These are phyloP conservation scores for Drosophila kokeensis DNA, from an alignment of 2,888 invertebrate species.

Conservation along the genomic window DNA sequence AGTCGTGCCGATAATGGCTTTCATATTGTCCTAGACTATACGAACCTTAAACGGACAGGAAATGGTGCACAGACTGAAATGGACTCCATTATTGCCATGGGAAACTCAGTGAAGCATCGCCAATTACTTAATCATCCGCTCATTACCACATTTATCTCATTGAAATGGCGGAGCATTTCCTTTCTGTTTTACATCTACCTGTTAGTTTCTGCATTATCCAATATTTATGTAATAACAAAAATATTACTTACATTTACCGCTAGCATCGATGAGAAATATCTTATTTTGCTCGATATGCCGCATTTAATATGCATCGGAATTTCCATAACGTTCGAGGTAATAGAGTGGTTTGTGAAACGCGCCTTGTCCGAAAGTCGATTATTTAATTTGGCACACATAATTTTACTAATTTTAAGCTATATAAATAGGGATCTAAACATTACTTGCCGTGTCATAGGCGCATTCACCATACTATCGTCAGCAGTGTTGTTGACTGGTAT, in stretches of 20 bases:
- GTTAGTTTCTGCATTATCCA: background rate
- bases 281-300: background rate
- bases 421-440: background rate
- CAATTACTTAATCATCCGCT: constrained; percentile 91
- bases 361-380: background rate
- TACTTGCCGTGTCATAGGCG: constrained; percentile 14
- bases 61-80: constrained; percentile 85
- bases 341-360: background rate
- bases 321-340: background rate
- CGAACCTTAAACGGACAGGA: constrained; percentile 86
- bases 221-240: background rate
- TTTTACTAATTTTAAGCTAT: background rate
- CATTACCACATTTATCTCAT: constrained; percentile 90
- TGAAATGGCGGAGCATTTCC: constrained; percentile 89
- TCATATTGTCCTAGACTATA: constrained; percentile 90
- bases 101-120: constrained; percentile 88
- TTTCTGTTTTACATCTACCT: background rate
- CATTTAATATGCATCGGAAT: constrained; percentile 1
- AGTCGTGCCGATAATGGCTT: constrained; percentile 89
- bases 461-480: constrained; percentile 24
- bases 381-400: constrained; percentile 1
- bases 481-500: constrained; percentile 17
- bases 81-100: constrained; percentile 86
- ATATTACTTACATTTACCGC: background rate
- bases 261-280: too few species aligned